Percentiles rank a stretch among this genome's conserved stretches.
Conservation (phyloP, 2,113 vertebrate genomes). For the Piaya cayana region DNA sequence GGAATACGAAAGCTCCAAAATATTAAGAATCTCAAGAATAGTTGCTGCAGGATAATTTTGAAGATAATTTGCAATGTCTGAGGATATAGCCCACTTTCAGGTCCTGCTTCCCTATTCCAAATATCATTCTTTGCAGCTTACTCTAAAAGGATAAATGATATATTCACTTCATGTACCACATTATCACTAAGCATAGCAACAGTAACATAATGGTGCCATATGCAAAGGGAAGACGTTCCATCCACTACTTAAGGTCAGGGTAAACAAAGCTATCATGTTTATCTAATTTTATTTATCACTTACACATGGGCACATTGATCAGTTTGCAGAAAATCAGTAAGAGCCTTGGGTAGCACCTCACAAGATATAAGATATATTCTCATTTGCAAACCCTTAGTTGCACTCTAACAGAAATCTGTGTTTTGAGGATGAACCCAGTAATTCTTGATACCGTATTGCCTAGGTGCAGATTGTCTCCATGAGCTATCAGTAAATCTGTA, state of each 20-base stretch:
- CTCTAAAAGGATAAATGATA: not conserved
- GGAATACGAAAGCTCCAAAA: not conserved
- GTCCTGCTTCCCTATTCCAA: not conserved
- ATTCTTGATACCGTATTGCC: not conserved
- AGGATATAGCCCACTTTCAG: not conserved
- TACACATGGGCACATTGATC: not conserved
- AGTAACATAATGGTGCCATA: not conserved
- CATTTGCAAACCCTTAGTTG: not conserved
- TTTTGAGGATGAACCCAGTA: not conserved
- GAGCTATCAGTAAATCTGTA: not conserved
- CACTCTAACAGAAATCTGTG: not conserved
- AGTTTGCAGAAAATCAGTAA: not conserved
- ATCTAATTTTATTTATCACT: conserved; percentile 12
- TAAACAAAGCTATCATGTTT: conserved; percentile 6
- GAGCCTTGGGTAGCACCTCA: not conserved
- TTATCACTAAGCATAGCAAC: not conserved
- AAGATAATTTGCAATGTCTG: not conserved
- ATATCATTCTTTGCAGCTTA: not conserved
- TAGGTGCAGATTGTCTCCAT: not conserved
- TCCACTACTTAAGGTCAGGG: not conserved
- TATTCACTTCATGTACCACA: not conserved
- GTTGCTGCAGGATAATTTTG: not conserved
- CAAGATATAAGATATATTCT: not conserved
- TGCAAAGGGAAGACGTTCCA: not conserved
- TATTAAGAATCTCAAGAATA: not conserved